phyloP scores from a whole-genome alignment of 2,797 vertebrate species.

The Peromyscus eremicus region DNA sequence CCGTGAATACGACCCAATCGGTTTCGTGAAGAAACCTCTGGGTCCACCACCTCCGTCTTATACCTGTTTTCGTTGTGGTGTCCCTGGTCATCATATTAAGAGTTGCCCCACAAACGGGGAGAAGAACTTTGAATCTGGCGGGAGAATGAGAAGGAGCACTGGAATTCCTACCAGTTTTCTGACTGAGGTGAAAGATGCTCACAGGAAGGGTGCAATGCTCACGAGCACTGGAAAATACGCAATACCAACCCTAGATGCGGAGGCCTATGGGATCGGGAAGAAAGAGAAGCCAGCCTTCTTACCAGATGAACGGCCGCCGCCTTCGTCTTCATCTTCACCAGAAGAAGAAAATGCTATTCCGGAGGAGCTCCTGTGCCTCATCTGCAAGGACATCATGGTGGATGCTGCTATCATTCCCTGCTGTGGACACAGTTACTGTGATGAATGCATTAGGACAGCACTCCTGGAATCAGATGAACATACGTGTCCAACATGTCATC shows the following conservation, averaged over 20 bases:
- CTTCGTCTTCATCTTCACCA: slow-evolving; percentile 76
- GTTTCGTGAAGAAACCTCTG: slow-evolving; percentile 92
- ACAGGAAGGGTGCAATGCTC: slow-evolving; percentile 97
- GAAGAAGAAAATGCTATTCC: slow-evolving; percentile 94
- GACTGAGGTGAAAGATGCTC: slow-evolving; percentile 98
- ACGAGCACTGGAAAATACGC: slow-evolving; percentile 97
- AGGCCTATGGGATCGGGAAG: slow-evolving; percentile 97
- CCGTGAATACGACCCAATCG: slow-evolving; percentile 95
- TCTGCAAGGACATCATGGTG: slow-evolving; percentile 96
- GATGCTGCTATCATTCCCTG: slow-evolving; percentile 98
- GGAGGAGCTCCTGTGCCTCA: slow-evolving; percentile 95
- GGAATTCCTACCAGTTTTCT: slow-evolving; percentile 98
- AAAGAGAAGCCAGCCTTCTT: too few relatives aligned
- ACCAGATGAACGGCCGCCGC: slow-evolving; percentile 90
- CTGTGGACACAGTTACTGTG: slow-evolving; percentile 99
- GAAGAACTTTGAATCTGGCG: slow-evolving; percentile 94
- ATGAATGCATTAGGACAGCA: slow-evolving; percentile 97
- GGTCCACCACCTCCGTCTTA: slow-evolving; percentile 94
- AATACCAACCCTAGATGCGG: slow-evolving; percentile 96
- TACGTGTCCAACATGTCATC: slow-evolving; percentile 95
- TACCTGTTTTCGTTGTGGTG: slow-evolving; percentile 97
- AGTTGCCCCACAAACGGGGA: slow-evolving; percentile 96
- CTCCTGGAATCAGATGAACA: slow-evolving; percentile 97
- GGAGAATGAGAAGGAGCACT: slow-evolving; percentile 97
- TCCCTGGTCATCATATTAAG: slow-evolving; percentile 97